Conservation (phyloP, 2,113 vertebrate genomes). For the Turdus rufiventris region DNA sequence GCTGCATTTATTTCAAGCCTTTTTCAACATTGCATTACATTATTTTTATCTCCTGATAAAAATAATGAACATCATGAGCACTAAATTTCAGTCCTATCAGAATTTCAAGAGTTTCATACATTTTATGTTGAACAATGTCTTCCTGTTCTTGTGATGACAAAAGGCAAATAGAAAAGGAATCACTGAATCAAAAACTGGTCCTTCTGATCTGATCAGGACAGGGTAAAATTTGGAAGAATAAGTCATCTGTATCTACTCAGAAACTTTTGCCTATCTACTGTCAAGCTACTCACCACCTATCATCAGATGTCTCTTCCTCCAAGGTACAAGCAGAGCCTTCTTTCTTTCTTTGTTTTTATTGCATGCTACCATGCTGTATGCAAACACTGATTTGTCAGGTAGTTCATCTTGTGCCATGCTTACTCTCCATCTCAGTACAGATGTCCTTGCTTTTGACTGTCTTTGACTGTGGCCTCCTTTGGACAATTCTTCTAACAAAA, state of each 20-base stretch:
- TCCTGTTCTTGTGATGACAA: not conserved
- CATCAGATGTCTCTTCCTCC: not conserved
- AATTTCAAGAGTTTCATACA: not conserved
- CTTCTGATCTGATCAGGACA: not conserved
- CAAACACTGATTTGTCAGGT: not conserved
- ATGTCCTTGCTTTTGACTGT: not conserved
- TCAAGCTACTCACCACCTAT: not conserved
- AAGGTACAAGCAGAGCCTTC: not conserved
- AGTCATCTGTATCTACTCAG: not conserved
- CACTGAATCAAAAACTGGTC: not conserved
- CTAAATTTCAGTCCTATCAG: not conserved
- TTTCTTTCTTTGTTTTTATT: not conserved
- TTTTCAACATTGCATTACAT: not conserved
- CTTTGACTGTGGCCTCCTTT: not conserved
- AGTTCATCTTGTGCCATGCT: not conserved
- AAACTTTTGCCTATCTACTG: not conserved
- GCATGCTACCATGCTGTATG: not conserved
- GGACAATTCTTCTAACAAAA: not conserved
- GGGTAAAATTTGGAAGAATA: not conserved
- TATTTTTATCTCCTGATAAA: not conserved
- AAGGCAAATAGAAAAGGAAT: not conserved
- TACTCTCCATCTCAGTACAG: not conserved
- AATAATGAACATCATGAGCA: not conserved
- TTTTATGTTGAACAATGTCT: not conserved
- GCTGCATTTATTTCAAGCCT: not conserved